Evolutionary conservation across 2,113 vertebrate species (phyloP).

Genomic region (Erythrocercus mccallii): DNA sequence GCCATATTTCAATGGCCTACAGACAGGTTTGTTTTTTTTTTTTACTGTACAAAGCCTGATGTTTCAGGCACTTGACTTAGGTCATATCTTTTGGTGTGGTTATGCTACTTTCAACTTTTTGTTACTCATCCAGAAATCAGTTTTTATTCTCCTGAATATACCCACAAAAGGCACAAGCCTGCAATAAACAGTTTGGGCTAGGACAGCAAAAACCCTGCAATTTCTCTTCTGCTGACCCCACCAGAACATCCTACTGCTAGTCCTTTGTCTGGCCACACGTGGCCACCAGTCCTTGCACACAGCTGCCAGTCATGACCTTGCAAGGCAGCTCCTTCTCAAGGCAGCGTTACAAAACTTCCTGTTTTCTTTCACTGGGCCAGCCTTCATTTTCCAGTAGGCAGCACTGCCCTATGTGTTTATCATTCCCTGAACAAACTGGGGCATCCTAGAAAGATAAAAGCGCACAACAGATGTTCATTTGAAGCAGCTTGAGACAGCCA

Average conservation of each 20-base stretch:
- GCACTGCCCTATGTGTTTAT: neutral
- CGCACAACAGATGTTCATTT: neutral
- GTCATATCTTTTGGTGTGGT: neutral
- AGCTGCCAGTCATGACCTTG: neutral
- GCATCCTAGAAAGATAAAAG: neutral
- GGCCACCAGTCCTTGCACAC: neutral
- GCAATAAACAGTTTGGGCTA: neutral
- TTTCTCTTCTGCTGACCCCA: neutral
- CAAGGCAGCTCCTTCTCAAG: neutral
- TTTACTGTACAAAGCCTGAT: neutral
- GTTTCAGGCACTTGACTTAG: neutral
- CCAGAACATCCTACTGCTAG: neutral
- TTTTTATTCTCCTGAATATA: neutral
- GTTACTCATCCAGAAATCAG: neutral
- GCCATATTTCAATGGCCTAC: neutral
- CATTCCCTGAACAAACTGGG: neutral
- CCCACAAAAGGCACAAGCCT: neutral
- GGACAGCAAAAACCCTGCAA: neutral
- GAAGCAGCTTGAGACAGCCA: neutral
- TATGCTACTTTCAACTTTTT: neutral
- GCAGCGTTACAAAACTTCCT: neutral
- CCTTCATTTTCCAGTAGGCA: neutral
- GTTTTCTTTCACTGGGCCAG: neutral
- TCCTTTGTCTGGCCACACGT: neutral
- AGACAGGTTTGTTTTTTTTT: neutral